Percentiles rank a stretch among this genome's conserved stretches.
These are phyloP conservation scores for Phanerotoma sp. DNA, from an alignment of 2,888 invertebrate genomes.

Conservation along the genomic window DNA sequence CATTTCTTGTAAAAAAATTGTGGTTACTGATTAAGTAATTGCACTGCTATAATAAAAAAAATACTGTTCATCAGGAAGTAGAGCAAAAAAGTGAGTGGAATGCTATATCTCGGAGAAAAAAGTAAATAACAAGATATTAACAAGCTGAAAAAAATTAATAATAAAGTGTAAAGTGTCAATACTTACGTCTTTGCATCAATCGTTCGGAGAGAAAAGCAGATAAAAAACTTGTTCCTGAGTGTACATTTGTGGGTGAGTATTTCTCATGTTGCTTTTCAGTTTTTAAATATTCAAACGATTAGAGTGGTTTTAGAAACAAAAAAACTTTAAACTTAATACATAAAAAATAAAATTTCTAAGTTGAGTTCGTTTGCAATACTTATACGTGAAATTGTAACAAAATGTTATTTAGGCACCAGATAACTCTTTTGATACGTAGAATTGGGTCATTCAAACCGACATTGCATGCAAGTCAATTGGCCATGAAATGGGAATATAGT, in stretches of 20 bases:
- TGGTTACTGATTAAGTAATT: too few relatives aligned
- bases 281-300: background rate
- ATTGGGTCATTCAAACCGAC: conserved; percentile 18
- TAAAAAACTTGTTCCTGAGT: conserved; percentile 11
- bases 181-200: background rate
- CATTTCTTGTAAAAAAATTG: too few relatives aligned
- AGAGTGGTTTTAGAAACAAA: too few relatives aligned
- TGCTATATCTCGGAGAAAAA: too few relatives aligned
- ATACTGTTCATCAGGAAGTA: background rate
- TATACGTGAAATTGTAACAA: background rate
- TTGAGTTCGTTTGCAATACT: background rate
- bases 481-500: conserved; percentile 18
- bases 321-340: too few relatives aligned
- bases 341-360: background rate
- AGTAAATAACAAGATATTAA: background rate
- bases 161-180: conserved; percentile 5
- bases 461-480: conserved; percentile 20
- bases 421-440: conserved; percentile 14
- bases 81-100: too few relatives aligned
- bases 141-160: background rate
- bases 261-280: conserved; percentile 1
- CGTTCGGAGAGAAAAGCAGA: background rate
- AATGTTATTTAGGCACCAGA: conserved; percentile 13
- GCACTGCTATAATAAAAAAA: too few relatives aligned
- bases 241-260: conserved; percentile 13